Base-by-base conservation (phyloP, 2,888 invertebrate genomes). In the Lampropteryx suffumata region DNA sequence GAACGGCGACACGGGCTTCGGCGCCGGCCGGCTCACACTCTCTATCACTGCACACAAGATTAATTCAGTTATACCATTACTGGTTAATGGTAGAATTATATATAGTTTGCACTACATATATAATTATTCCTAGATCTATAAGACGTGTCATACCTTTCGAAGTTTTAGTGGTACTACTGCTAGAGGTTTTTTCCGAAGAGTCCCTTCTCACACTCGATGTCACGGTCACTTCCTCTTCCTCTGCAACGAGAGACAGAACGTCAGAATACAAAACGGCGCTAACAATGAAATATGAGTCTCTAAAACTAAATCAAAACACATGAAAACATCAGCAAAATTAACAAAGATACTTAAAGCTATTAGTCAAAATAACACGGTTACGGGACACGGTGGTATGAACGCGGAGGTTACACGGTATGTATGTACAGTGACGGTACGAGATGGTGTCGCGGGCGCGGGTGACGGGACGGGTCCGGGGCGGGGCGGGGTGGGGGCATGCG, bases 1-100 rank as follows among this genome's bases (percentile, higher is more conserved):
- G 89, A 97, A 97, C 60, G 97, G 96, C 71, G 97, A 96, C 76
- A 95, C 92, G 65, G 95, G 94, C 82, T 94, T 95, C 80, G 82
- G 90, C 57, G 82, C 90, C 82, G 84, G 73, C 67, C 82, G 80
- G 52, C 78, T 76, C 77, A 79, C 71, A 76, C 91, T 91, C 75
- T 92, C 91, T 69, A 90, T 91, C 79, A 94, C 93, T 92, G 87
- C 8, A 33, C n/a, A 53, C n/a, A 40, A 12, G 24, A 9, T 8
- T 12, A 28, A 1, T 3, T 13, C 5, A 11, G 8, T 12, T 34
- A 41, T 17, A 7, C 3, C 26, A 30, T n/a, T 21, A 46, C 48
- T 46, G 9, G 28, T n/a, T n/a, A n/a, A n/a, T n/a, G n/a, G n/a
- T n/a, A n/a, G n/a, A n/a, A n/a, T n/a, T n/a, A n/a, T n/a, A n/a